Percentiles rank a stretch among this genome's conserved stretches.
These are phyloP conservation scores for Hipposideros larvatus DNA, from an alignment of 2,797 vertebrate genomes.

Conservation along the genomic window DNA sequence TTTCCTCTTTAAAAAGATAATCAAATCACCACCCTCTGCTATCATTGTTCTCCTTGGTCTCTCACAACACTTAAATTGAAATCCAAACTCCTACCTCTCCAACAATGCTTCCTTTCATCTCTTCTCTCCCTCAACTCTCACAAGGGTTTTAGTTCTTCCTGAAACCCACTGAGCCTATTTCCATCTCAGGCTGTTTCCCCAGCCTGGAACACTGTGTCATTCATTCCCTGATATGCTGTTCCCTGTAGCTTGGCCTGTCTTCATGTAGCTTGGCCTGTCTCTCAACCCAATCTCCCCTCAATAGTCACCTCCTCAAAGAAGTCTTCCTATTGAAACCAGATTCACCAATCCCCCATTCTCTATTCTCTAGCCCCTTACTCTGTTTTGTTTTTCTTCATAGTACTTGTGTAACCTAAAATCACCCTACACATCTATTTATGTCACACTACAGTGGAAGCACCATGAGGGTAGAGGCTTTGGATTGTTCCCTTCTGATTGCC, in stretches of 20 bases:
- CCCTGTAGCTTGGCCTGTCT: not conserved
- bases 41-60: not conserved
- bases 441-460: not conserved
- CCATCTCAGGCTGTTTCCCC: not conserved
- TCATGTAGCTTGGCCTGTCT: not conserved
- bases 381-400: not conserved
- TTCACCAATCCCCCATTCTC: not conserved
- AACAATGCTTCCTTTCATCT: rapidly evolving
- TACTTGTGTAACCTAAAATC: not conserved
- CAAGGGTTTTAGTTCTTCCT: not conserved
- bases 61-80: not conserved
- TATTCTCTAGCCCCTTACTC: not conserved
- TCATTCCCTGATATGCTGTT: not conserved
- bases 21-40: not conserved
- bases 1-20: not conserved
- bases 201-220: not conserved
- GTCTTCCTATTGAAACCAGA: not conserved
- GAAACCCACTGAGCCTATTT: not conserved
- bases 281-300: not conserved
- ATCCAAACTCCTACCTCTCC: not conserved
- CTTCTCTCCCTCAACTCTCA: not conserved
- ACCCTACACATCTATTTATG: not conserved
- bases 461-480: not conserved
- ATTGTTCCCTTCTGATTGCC: not conserved
- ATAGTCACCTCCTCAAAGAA: not conserved